phyloP scores from a whole-genome alignment of 1,140 invertebrate species.

The Drosophila ananassae region DNA sequence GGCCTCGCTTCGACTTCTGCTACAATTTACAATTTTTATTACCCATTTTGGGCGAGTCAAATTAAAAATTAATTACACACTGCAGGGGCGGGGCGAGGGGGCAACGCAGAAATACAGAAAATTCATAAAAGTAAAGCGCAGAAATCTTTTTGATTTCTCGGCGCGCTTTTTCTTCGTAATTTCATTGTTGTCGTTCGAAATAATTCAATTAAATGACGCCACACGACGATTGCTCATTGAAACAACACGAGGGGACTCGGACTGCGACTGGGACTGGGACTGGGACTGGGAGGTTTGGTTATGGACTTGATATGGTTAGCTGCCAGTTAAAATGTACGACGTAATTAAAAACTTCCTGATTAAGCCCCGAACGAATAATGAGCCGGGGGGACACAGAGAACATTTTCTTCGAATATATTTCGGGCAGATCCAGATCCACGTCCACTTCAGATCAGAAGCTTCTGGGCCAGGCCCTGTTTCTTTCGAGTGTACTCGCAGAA shows the following conservation, averaged over 20 bases:
- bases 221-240: conserved; percentile 48
- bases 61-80: conserved; percentile 80
- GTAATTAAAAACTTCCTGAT: conserved; percentile 81
- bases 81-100: conserved; percentile 15
- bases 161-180: conserved; percentile 47
- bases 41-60: conserved; percentile 77
- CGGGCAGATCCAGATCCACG: too few relatives aligned
- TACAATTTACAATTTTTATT: conserved; percentile 77
- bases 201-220: conserved; percentile 81
- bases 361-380: conserved; percentile 70
- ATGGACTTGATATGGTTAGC: conserved; percentile 58
- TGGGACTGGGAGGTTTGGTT: conserved; percentile 8
- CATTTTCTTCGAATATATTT: neutral
- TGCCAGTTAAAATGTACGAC: conserved; percentile 69
- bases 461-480: too few relatives aligned
- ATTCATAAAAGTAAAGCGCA: conserved; percentile 32
- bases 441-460: too few relatives aligned
- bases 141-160: conserved; percentile 73
- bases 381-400: conserved; percentile 9
- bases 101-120: conserved; percentile 23
- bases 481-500: too few relatives aligned
- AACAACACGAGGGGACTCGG: neutral
- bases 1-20: conserved; percentile 11
- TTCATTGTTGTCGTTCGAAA: conserved; percentile 71
- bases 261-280: neutral